Conservation (phyloP, 2,888 invertebrate genomes). For the Pecten maximus region DNA sequence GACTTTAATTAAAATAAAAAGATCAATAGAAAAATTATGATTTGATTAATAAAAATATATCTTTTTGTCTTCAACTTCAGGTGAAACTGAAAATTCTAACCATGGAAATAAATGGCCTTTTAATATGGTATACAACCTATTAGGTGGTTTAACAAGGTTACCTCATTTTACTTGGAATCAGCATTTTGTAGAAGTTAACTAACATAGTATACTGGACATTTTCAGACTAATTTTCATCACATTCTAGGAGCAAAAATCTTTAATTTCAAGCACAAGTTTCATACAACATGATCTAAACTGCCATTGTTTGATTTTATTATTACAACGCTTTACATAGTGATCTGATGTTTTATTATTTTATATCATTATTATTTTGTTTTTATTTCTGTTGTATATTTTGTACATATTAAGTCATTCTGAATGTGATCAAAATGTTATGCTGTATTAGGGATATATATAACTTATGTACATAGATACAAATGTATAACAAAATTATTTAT, state of each 20-base stretch:
- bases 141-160: too few species aligned
- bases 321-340: neutral
- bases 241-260: neutral
- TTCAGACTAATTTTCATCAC: neutral
- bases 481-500: conserved; percentile 28
- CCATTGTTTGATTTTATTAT: neutral
- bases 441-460: neutral
- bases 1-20: too few species aligned
- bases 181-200: neutral
- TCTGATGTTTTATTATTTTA: neutral
- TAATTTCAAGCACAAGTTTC: neutral
- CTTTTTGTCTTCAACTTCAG: too few species aligned
- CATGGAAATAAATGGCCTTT: too few species aligned
- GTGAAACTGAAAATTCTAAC: too few species aligned
- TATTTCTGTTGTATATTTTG: neutral
- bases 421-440: conserved; percentile 6
- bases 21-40: too few species aligned
- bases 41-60: too few species aligned
- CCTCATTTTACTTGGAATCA: neutral
- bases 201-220: neutral
- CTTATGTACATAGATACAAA: neutral
- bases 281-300: neutral
- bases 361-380: neutral
- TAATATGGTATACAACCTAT: too few species aligned
- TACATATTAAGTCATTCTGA: conserved; percentile 21